Evolutionary conservation across 2,888 invertebrate species (phyloP), one percentile per base, ranked within the genome.

Genomic region (Acutogordius australiensis): DNA sequence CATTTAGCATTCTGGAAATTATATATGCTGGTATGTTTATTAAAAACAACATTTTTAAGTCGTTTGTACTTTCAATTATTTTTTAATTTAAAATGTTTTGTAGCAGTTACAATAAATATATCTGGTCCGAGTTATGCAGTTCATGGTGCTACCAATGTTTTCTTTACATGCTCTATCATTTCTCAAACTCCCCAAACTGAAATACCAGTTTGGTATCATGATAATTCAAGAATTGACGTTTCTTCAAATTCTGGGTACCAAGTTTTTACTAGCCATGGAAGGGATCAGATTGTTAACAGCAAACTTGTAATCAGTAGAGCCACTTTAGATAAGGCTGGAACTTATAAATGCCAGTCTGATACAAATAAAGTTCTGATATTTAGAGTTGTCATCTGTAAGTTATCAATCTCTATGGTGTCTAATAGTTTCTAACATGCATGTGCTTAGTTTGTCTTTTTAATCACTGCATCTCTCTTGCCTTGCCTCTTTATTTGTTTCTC

Each of bases 291-390:
- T 51, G 23, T 51, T 51, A 51, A 51, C 23, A 51, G 51, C 23
- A 51, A 23, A 23, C 23, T 51, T 4, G 23, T 51, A 21, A 51
- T 51, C 23, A 21, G 4, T 51, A 8, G 26, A 23, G 51, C 51
- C 8, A 51, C 51, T 23, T 26, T 51, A n/a, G 51, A 51, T 51
- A 51, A 51, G 23, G 51, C 26, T 51, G 51, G 51, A 23, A 51
- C 51, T 4, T 51, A 51, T 23, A 51, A 51, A 51, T 51, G 51
- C 26, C 51, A 51, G 4, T 23, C 13, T 51, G 51, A 51, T 51
- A 23, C 51, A 8, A 51, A 51, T 26, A 51, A 51, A 51, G 13
- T 51, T 23, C 23, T 51, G 26, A 23, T 21, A 51, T 51, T 51
- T 51, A 13, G 23, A 51, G 23, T 51, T n/a, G 51, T 51, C 23